Conservation (phyloP, 2,888 invertebrate species). For the Stramonita haemastoma region DNA sequence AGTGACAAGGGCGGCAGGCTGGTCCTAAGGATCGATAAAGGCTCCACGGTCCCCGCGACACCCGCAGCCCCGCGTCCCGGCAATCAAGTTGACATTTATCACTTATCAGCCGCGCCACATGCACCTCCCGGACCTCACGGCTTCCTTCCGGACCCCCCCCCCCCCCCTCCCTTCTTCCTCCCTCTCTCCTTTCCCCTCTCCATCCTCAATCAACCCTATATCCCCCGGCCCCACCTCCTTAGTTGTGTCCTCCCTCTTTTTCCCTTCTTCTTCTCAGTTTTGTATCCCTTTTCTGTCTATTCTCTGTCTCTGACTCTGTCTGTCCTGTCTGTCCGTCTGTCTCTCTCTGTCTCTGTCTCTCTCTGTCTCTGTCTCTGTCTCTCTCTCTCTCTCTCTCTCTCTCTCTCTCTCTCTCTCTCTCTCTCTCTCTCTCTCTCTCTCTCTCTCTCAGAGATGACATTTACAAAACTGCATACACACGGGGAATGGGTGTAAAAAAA, state of each 20-base stretch:
- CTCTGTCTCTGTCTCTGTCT: not conserved
- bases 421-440: not conserved
- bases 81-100: constrained; percentile 38
- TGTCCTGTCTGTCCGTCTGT: too few species aligned
- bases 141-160: constrained; percentile 24
- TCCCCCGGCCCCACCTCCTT: too few species aligned
- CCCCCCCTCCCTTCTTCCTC: not conserved
- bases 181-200: not conserved
- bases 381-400: too few species aligned
- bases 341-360: not conserved
- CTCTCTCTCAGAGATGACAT: too few species aligned
- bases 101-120: constrained; percentile 35
- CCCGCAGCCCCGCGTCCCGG: not conserved
- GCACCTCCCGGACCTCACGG: constrained; percentile 34
- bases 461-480: too few species aligned
- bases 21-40: constrained; percentile 6
- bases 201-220: too few species aligned
- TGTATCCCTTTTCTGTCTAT: too few species aligned
- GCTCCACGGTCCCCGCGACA: not conserved
- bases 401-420: too few species aligned
- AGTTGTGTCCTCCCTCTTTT: not conserved
- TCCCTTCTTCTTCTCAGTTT: too few species aligned
- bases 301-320: too few species aligned
- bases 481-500: too few species aligned
- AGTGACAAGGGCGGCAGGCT: constrained; percentile 18